phyloP scores from a whole-genome alignment of 2,888 invertebrate genomes.

The Cosmia trapezina region DNA sequence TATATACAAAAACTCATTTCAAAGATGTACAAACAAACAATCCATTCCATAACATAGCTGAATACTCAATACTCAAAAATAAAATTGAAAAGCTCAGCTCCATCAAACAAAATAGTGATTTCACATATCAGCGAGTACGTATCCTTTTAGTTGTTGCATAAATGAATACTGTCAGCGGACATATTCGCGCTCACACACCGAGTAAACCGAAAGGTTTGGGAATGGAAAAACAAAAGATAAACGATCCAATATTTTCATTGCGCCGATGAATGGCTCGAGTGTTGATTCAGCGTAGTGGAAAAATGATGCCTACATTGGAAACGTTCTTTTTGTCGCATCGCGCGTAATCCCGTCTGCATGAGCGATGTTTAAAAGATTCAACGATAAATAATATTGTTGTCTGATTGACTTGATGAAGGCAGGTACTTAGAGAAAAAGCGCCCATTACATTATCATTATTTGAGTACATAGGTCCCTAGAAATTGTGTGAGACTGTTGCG shows the following conservation, averaged over 20 bases:
- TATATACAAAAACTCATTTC: conserved; percentile 50
- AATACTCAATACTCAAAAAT: conserved; percentile 60
- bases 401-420: conserved; percentile 35
- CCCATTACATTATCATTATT: too few species aligned
- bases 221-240: conserved; percentile 84
- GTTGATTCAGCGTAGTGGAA: conserved; percentile 85
- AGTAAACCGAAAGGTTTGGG: conserved; percentile 76
- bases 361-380: conserved; percentile 71
- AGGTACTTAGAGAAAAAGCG: too few species aligned
- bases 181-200: conserved; percentile 73
- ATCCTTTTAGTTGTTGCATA: conserved; percentile 80
- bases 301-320: conserved; percentile 72
- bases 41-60: conserved; percentile 46
- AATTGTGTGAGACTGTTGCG: too few species aligned
- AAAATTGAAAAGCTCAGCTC: conserved; percentile 70
- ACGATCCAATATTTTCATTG: conserved; percentile 87
- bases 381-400: conserved; percentile 57
- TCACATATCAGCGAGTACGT: conserved; percentile 82
- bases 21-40: conserved; percentile 51
- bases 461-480: too few species aligned
- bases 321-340: conserved; percentile 65
- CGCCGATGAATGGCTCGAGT: conserved; percentile 82
- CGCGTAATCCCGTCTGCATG: conserved; percentile 73
- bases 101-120: conserved; percentile 82
- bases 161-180: conserved; percentile 85